Evolutionary conservation across 2,888 invertebrate species (phyloP).

Genomic region (Buathra laborator): DNA sequence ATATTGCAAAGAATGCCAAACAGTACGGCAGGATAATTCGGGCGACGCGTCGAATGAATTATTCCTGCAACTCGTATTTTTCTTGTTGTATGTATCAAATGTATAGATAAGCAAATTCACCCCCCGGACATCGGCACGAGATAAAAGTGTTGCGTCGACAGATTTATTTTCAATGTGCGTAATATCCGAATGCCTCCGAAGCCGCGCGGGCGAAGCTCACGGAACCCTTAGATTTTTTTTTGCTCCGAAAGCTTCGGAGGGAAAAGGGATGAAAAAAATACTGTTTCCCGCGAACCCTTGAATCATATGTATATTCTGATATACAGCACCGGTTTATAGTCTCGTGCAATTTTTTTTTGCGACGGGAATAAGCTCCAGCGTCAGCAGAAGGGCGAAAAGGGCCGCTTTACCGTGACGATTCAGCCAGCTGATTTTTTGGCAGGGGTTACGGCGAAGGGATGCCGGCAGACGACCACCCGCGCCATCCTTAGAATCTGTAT

Average conservation of each 20-base stretch:
- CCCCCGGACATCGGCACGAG: background rate
- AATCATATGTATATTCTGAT: conserved; percentile 1
- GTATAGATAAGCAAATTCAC: background rate
- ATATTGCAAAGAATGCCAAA: background rate
- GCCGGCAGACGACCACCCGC: conserved; percentile 21
- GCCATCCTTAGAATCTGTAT: background rate
- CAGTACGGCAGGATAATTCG: background rate
- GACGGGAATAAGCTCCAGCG: background rate
- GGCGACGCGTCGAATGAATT: background rate
- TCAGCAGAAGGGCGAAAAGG: conserved; percentile 22
- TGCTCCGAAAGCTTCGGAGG: background rate
- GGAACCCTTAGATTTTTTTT: background rate
- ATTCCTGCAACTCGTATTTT: background rate
- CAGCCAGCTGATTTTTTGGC: conserved; percentile 34
- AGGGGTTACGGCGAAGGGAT: background rate
- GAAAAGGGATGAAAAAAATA: background rate
- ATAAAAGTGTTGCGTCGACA: background rate
- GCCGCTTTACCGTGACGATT: background rate
- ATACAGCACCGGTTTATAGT: background rate
- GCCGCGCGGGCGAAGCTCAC: background rate
- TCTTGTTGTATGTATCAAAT: background rate
- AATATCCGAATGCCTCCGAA: background rate
- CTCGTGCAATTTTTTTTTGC: background rate
- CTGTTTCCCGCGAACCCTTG: background rate
- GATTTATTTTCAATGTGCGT: conserved; percentile 17